Percentiles rank a stretch among this genome's conserved stretches.
Evolutionary conservation across 2,113 vertebrate species (phyloP).

Genomic region (Arothron firmamentum): DNA sequence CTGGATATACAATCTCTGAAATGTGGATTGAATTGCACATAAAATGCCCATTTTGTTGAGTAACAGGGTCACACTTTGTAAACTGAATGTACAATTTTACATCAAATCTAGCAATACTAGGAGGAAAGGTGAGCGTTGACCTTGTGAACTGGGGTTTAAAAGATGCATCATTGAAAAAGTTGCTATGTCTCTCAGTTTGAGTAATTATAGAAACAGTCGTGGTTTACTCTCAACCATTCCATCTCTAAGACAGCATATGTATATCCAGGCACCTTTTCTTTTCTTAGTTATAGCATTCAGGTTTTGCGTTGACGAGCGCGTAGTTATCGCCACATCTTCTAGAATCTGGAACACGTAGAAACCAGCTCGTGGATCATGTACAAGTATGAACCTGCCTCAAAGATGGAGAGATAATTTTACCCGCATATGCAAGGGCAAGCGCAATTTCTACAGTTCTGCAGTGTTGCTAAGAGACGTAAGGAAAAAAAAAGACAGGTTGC

Average conservation of each 20-base stretch:
- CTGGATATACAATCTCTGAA: too few relatives aligned
- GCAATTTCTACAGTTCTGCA: slow-evolving; percentile 51
- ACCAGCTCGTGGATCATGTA: slow-evolving; percentile 26
- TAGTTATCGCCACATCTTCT: slow-evolving; percentile 46
- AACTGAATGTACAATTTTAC: too few relatives aligned
- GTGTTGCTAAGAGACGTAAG: slow-evolving; percentile 72
- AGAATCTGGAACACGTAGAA: slow-evolving; percentile 27
- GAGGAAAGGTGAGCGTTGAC: too few relatives aligned
- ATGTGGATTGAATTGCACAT: too few relatives aligned
- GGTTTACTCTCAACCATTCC: neutral
- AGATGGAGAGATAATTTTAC: slow-evolving; percentile 70
- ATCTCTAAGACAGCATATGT: neutral
- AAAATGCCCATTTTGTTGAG: too few relatives aligned
- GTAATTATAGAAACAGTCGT: neutral
- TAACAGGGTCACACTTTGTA: too few relatives aligned
- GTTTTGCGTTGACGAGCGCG: slow-evolving; percentile 26
- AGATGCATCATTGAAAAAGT: neutral
- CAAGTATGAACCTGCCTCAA: slow-evolving; percentile 51
- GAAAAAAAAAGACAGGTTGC: slow-evolving; percentile 72
- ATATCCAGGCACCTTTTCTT: slow-evolving; percentile 5
- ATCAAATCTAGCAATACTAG: too few relatives aligned
- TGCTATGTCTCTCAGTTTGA: neutral
- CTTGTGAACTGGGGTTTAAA: too few relatives aligned
- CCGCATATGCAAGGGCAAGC: slow-evolving; percentile 56
- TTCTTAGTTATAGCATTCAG: slow-evolving; percentile 32